Base-by-base conservation (phyloP, 2,113 vertebrate genomes). In the Leucopsar rothschildi region DNA sequence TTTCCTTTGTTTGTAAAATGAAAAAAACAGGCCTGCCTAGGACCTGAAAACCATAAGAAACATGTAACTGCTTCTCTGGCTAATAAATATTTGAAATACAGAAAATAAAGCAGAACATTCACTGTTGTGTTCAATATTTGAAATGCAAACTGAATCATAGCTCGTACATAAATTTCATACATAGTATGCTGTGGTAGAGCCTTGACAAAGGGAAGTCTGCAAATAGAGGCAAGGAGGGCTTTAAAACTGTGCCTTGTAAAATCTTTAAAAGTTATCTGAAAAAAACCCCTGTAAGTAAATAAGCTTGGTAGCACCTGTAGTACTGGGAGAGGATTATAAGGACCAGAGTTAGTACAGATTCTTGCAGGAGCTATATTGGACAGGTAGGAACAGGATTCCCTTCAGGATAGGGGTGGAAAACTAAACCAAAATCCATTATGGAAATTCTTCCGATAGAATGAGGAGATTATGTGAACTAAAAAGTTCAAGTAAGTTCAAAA, bases 71-170 rank as follows among this genome's bases (percentile, higher is more conserved):
- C 63, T 93, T 75, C 73, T 49, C 3, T 72, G 70, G 47, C 79
- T 91, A 91, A 81, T 49, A 94, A 84, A 76, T 66, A 92, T 69
- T 73, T 65, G 56, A 93, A 90, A 88, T 66, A 77, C 2, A 77
- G 42, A 33, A 47, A 94, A 72, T 57, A 88, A 49, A 93, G 15
- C 4, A 35, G 27, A 72, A 82, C 14, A 47, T 44, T 55, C 18
- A 73, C 35, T 63, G 7, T 45, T 88, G 37, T 42, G 31, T 77
- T 93, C 71, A 83, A 21, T 73, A 90, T 59, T 73, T 3, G 1
- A 65, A 72, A 85, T 39, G 39, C 49, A 95, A 92, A 70, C 45
- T 4, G 40, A 87, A 55, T 31, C 0, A 3, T 47, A 90, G 56
- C 33, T 49, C 66, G 35, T 53, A 81, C 27, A 28, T 39, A 70